Percentiles rank a stretch among this genome's conserved stretches.
Conservation (phyloP, 2,888 invertebrate genomes). For the Entomobrya proxima region DNA sequence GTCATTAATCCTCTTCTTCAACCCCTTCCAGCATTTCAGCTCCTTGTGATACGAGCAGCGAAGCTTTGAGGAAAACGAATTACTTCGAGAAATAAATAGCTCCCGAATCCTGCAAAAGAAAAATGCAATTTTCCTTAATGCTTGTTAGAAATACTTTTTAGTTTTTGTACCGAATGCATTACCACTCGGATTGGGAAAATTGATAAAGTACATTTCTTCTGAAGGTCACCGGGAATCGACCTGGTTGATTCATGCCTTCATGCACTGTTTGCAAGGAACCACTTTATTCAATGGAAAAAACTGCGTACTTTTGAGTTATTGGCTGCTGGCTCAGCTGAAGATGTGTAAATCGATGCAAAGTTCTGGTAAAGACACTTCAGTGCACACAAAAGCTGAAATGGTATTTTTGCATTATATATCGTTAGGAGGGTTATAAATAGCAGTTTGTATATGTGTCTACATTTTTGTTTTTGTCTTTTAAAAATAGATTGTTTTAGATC, state of each 20-base stretch:
- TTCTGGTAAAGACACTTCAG: no score
- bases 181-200: constrained; percentile 3
- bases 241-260: not conserved
- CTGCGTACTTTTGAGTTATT: no score
- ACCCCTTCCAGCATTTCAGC: not conserved
- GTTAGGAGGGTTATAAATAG: no score
- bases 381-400: no score
- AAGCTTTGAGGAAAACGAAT: not conserved
- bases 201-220: constrained; percentile 53
- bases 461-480: no score
- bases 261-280: no score
- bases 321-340: no score
- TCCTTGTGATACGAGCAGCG: not conserved
- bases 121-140: constrained; percentile 11
- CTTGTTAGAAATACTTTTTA: not conserved
- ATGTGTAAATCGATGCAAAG: no score
- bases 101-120: not conserved
- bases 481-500: no score
- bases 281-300: no score
- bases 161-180: not conserved
- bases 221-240: constrained; percentile 38
- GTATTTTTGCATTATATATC: no score
- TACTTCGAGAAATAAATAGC: constrained; percentile 23
- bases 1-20: constrained; percentile 63
- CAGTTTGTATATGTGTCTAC: no score